Evolutionary conservation across 2,888 invertebrate genomes (phyloP).

Genomic region (Torymus aiolomorphi): DNA sequence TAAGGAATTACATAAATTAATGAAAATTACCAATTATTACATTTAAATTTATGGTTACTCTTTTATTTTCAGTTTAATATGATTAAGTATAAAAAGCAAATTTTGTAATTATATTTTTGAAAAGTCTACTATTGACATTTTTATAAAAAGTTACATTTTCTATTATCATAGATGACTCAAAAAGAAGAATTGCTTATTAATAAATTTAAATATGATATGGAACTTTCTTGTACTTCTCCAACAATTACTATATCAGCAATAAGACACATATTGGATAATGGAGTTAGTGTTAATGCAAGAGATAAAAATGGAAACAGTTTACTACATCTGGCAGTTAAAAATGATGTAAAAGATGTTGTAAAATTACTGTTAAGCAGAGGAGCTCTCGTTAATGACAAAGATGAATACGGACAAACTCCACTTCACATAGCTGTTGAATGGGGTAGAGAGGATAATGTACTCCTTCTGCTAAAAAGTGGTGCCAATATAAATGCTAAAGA

Average conservation of each 20-base stretch:
- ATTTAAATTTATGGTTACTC: too few relatives aligned
- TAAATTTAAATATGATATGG: conserved; percentile 42
- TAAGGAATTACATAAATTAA: too few relatives aligned
- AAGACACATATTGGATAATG: conserved; percentile 28
- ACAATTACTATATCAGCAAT: conserved; percentile 27
- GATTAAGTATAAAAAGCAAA: background rate
- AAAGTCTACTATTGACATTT: background rate
- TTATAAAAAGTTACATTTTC: background rate
- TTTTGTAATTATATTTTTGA: background rate
- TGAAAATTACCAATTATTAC: too few relatives aligned
- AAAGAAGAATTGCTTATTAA: conserved; percentile 29
- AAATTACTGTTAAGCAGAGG: conserved; percentile 14
- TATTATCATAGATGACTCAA: conserved; percentile 23
- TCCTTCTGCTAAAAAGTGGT: conserved; percentile 8
- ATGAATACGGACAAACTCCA: conserved; percentile 27
- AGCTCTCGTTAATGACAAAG: conserved; percentile 23
- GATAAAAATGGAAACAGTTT: conserved; percentile 42
- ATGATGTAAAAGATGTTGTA: conserved; percentile 20
- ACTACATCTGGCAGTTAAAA: conserved; percentile 34
- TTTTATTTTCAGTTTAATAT: conserved; percentile 6
- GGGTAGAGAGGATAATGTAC: conserved; percentile 30
- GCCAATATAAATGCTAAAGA: background rate
- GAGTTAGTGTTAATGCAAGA: conserved; percentile 19
- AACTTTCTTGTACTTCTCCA: conserved; percentile 21
- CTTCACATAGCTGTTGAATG: conserved; percentile 42